Conservation (phyloP, 2,113 vertebrate species). For the Apistogramma diplotaenia region DNA sequence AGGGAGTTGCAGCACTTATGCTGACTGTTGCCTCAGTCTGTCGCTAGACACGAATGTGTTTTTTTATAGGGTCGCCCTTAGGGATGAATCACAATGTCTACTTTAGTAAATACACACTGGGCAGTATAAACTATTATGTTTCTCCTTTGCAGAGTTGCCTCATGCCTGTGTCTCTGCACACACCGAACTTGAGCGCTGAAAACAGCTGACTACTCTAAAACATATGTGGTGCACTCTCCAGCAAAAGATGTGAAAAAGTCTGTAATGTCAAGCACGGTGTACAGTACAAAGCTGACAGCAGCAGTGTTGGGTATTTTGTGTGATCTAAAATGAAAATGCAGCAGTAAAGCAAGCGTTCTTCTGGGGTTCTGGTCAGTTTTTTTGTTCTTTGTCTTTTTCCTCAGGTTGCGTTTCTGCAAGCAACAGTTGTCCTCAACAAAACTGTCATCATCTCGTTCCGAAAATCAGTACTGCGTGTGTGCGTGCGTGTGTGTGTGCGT, state of each 20-base stretch:
- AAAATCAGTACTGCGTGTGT: not conserved
- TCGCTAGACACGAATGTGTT: conserved; percentile 22
- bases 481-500: no score
- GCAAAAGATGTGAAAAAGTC: conserved; percentile 21
- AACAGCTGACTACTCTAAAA: conserved; percentile 60
- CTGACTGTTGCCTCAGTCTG: conserved; percentile 62
- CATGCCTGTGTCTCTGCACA: conserved; percentile 50
- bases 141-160: conserved; percentile 47
- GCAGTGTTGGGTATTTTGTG: conserved; percentile 17
- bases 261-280: conserved; percentile 22
- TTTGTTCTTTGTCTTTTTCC: not conserved
- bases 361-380: conserved; percentile 23
- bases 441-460: not conserved
- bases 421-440: not conserved
- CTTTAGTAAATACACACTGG: conserved; percentile 35
- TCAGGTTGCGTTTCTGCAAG: not conserved
- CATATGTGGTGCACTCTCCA: conserved; percentile 24
- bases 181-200: conserved; percentile 24
- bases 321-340: conserved; percentile 38
- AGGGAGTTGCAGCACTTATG: conserved; percentile 55
- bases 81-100: conserved; percentile 46
- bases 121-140: conserved; percentile 34
- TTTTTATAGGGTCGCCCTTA: conserved; percentile 44
- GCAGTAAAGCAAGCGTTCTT: not conserved
- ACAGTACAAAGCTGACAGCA: conserved; percentile 21